Evolutionary conservation across 1,140 invertebrate species (phyloP), one percentile per base, ranked within the genome.

Genomic region (Mizuhopecten yessoensis): DNA sequence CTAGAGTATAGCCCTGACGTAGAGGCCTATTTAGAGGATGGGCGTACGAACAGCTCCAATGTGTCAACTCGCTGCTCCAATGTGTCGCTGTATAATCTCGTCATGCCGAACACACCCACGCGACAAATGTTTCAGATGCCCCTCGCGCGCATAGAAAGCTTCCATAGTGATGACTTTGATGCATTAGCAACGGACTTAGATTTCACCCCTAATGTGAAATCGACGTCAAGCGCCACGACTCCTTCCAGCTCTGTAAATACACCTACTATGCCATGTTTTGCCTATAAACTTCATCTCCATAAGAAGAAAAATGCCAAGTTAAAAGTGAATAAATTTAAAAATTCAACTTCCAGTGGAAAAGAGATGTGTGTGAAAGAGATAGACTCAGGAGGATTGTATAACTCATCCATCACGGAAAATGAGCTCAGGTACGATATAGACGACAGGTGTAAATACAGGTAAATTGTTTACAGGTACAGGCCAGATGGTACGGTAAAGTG

Each of bases 131-230:
- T 95, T 49, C 92, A 93, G 75, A 95, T 94, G 29, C 95, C 95
- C 34, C 91, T 96, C 75, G 95, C 95, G 91, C 93, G 95, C n/a
- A 95, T 96, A 87, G 95, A 96, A 87, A 96, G 95, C 92, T 96
- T 96, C 89, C 95, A 96, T 91, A 96, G 95, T 92, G 95, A 95
- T 90, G 95, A 96, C 90, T 95, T 96, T 93, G 95, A 96, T 89
- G 93, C 90, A 88, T 94, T 92, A 89, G 92, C 94, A 34, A 90
- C 91, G 34, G 93, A 95, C 88, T 90, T 92, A 87, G 94, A 95
- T 34, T 39, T 87, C 86, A 87, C 57, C 10, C 92, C 89, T 33
- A 90, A 92, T 34, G 94, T 94, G 34, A 93, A 91, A 39, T 93
- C 92, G 36, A 87, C 89, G 57, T 93, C 94, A 45, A 90, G 90